phyloP scores from a whole-genome alignment of 2,888 invertebrate genomes.

The Eilema griseolum region DNA sequence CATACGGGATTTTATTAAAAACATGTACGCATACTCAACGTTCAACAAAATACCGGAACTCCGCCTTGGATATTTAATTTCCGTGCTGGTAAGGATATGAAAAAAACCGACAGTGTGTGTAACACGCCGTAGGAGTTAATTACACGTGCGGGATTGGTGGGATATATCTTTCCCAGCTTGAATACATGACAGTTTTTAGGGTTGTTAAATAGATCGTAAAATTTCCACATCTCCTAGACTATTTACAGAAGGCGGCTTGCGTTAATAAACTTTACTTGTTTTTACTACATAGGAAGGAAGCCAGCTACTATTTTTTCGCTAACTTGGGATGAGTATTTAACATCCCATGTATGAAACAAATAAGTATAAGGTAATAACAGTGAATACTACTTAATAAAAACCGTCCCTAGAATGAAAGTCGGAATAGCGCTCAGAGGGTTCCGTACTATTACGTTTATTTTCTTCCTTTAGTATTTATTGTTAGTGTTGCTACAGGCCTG shows the following conservation, averaged over 20 bases:
- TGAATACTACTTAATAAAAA: no score
- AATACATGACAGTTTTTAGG: neutral
- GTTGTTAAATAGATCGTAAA: neutral
- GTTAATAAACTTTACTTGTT: neutral
- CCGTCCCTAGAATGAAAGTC: no score
- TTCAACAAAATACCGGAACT: neutral
- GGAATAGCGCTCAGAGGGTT: no score
- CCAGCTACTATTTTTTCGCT: no score
- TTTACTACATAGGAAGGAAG: no score
- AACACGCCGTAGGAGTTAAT: neutral
- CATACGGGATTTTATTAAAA: neutral
- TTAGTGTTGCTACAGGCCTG: no score
- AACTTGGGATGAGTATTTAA: no score
- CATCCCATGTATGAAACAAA: no score
- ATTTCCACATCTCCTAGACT: neutral
- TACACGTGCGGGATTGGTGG: neutral
- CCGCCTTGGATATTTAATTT: slow-evolving; percentile 4
- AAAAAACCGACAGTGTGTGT: neutral
- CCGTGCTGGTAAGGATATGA: neutral
- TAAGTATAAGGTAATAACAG: no score
- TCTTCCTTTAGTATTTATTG: no score
- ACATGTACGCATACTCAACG: neutral
- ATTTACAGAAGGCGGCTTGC: neutral
- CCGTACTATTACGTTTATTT: no score
- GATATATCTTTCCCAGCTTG: neutral